Evolutionary conservation across 2,888 invertebrate genomes (phyloP).

Genomic region (Rhingia campestris): DNA sequence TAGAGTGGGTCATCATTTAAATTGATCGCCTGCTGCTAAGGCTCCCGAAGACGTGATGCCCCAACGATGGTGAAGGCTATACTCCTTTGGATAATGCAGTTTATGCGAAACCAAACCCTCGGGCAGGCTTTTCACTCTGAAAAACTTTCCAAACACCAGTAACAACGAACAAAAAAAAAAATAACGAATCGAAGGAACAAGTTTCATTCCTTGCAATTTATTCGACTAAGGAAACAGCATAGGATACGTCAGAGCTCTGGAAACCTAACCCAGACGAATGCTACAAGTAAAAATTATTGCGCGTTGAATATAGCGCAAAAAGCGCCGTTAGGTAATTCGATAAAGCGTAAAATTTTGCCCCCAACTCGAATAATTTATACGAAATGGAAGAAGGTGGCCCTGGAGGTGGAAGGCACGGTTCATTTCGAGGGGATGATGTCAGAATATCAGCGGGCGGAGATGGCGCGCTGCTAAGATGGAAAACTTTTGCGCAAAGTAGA

Average conservation of each 20-base stretch:
- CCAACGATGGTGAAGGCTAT: no score
- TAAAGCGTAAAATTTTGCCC: conserved; percentile 81
- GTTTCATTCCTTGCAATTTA: conserved; percentile 54
- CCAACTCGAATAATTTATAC: conserved; percentile 76
- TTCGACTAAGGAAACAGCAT: neutral
- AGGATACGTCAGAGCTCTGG: neutral
- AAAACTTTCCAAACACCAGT: conserved; percentile 58
- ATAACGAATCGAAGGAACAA: conserved; percentile 18
- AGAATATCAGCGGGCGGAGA: neutral
- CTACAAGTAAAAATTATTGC: conserved; percentile 71
- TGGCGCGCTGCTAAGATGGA: conserved; percentile 42
- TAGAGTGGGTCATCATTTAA: conserved; percentile 15
- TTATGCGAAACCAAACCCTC: conserved; percentile 43
- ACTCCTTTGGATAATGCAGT: conserved; percentile 60
- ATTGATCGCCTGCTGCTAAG: conserved; percentile 27
- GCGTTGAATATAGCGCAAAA: conserved; percentile 68
- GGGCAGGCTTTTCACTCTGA: conserved; percentile 22
- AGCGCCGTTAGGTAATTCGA: conserved; percentile 81
- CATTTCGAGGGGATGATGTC: neutral
- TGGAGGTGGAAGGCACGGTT: neutral
- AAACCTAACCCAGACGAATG: conserved; percentile 32
- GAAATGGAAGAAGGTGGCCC: conserved; percentile 15
- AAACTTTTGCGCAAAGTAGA: conserved; percentile 70
- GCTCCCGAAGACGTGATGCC: conserved; percentile 4
- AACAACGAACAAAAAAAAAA: conserved; percentile 11